These are phyloP conservation scores for Carassius gibelio DNA, from an alignment of 2,113 vertebrate genomes.

Conservation along the genomic window DNA sequence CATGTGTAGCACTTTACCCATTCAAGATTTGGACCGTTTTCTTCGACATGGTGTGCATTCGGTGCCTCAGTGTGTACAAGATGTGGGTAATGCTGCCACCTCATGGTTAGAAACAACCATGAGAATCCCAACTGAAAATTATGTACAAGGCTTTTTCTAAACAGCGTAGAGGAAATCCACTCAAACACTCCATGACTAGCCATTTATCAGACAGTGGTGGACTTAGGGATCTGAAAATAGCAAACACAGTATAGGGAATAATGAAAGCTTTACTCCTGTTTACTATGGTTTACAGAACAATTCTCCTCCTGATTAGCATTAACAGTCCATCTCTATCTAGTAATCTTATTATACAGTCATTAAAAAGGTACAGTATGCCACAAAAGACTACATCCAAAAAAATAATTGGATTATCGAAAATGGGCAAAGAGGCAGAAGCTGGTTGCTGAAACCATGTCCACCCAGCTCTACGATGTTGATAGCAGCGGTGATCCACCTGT, in stretches of 20 bases:
- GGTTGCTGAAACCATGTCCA: too few relatives aligned
- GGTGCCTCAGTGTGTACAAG: too few relatives aligned
- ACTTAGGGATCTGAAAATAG: neutral
- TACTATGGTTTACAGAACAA: neutral
- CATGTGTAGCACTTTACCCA: conserved; percentile 6
- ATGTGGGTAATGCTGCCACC: conserved; percentile 63
- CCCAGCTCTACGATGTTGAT: too few relatives aligned
- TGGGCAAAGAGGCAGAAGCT: too few relatives aligned
- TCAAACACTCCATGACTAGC: neutral
- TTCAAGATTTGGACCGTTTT: neutral
- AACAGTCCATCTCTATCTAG: neutral
- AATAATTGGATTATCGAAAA: neutral
- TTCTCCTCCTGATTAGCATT: neutral
- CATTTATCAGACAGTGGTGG: neutral
- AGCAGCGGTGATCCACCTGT: too few relatives aligned
- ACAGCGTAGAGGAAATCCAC: neutral
- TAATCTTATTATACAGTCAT: neutral
- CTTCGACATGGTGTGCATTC: neutral
- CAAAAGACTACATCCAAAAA: neutral
- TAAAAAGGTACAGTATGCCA: neutral
- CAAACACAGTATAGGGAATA: neutral
- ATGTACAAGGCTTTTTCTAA: neutral
- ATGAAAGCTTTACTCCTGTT: neutral
- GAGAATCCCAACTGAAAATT: neutral
- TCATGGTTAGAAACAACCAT: conserved; percentile 58